Conservation (phyloP, 2,113 vertebrate genomes). For the Eidolon helvum region DNA sequence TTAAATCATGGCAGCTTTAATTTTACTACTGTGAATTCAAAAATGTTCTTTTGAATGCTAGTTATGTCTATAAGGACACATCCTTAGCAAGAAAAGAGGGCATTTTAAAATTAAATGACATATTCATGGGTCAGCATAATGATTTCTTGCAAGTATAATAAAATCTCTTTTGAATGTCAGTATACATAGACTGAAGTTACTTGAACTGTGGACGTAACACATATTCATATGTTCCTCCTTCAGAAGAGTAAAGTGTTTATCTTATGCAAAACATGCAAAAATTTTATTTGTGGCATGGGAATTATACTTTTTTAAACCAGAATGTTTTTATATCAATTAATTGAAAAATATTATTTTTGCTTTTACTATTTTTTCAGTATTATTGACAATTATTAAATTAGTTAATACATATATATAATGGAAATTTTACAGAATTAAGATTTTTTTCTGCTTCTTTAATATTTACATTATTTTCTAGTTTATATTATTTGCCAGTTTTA, state of each 20-base stretch:
- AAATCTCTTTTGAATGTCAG: background rate
- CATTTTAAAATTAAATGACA: conserved; percentile 57
- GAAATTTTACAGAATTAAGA: background rate
- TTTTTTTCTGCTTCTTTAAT: background rate
- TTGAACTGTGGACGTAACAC: background rate
- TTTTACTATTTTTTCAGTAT: background rate
- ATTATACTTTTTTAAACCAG: background rate
- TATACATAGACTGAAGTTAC: background rate
- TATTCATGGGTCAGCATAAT: conserved; percentile 51
- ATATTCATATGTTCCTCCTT: background rate
- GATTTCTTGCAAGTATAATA: conserved; percentile 26
- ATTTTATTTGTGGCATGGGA: background rate
- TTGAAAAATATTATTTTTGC: background rate
- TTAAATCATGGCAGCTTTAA: conserved; percentile 69
- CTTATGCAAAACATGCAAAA: background rate
- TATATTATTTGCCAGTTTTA: background rate
- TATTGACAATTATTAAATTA: background rate
- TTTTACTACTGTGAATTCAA: conserved; percentile 58
- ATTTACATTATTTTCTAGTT: background rate
- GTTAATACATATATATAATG: background rate
- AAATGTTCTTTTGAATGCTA: conserved; percentile 41
- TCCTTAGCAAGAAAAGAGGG: background rate
- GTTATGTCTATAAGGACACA: background rate
- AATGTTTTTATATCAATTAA: background rate
- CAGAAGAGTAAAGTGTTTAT: background rate